Evolutionary conservation across 2,797 vertebrate genomes (phyloP).

Genomic region (Platalea minor): DNA sequence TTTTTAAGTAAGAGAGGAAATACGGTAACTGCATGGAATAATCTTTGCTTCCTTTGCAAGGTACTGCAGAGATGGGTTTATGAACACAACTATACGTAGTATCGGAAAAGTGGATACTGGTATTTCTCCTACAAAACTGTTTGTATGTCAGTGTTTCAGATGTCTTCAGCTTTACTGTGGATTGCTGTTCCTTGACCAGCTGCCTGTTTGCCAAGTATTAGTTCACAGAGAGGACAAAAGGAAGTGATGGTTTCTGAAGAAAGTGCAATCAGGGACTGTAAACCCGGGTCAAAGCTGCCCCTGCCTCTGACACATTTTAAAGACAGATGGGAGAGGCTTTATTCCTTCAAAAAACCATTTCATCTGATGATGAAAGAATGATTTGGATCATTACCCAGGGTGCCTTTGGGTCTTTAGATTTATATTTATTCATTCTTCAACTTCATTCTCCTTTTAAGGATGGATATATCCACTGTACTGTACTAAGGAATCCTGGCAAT

Average conservation of each 20-base stretch:
- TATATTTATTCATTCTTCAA: neutral
- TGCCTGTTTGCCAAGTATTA: neutral
- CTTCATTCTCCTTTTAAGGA: neutral
- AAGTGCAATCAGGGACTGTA: neutral
- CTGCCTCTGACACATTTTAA: neutral
- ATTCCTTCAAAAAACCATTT: neutral
- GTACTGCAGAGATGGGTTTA: neutral
- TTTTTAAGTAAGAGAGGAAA: neutral
- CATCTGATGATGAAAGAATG: neutral
- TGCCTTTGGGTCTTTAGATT: neutral
- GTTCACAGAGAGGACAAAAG: neutral
- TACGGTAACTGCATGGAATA: neutral
- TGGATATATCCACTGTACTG: neutral
- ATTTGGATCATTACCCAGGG: neutral
- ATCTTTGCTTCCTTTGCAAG: neutral
- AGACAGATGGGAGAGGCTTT: neutral
- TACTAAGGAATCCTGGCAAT: neutral
- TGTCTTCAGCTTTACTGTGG: neutral
- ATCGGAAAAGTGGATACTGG: neutral
- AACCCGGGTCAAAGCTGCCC: neutral
- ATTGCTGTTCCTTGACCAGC: neutral
- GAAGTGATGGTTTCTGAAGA: neutral
- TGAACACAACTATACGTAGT: fast-evolving
- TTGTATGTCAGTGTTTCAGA: neutral
- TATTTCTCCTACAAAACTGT: neutral